phyloP scores from a whole-genome alignment of 2,888 invertebrate genomes.

The Eupithecia dodoneata region DNA sequence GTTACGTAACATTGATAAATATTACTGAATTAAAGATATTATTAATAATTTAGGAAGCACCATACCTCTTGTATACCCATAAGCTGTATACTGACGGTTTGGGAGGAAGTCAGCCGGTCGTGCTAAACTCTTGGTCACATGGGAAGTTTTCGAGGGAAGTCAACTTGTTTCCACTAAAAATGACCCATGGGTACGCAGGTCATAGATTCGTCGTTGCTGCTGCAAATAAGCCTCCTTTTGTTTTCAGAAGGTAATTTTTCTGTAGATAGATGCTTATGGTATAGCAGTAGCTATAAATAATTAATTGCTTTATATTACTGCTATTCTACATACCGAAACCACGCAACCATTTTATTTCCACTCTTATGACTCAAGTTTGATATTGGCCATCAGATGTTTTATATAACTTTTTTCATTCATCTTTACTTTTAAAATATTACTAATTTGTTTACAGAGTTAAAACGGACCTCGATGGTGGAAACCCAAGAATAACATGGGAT shows the following conservation, averaged over 20 bases:
- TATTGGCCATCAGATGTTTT: background rate
- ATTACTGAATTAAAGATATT: background rate
- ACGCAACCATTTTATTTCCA: background rate
- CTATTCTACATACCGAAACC: background rate
- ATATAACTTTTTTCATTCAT: background rate
- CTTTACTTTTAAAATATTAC: background rate
- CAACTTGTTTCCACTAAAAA: conserved; percentile 88
- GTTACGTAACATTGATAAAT: too few relatives aligned
- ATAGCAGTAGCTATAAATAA: too few relatives aligned
- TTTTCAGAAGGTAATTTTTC: conserved; percentile 84
- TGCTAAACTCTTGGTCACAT: conserved; percentile 89
- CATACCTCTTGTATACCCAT: conserved; percentile 90
- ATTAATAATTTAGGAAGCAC: conserved; percentile 81
- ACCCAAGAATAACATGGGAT: conserved; percentile 85
- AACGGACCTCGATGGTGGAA: conserved; percentile 76
- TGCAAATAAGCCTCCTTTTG: conserved; percentile 89
- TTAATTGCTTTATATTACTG: too few relatives aligned
- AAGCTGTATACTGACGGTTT: conserved; percentile 89
- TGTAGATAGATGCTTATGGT: background rate
- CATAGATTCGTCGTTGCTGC: conserved; percentile 89
- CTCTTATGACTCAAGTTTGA: background rate
- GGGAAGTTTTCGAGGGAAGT: conserved; percentile 86
- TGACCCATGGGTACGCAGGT: conserved; percentile 88
- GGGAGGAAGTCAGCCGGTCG: conserved; percentile 87
- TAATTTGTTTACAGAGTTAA: conserved; percentile 57